Conservation (phyloP, 2,888 invertebrate species). For the Nineta flava region DNA sequence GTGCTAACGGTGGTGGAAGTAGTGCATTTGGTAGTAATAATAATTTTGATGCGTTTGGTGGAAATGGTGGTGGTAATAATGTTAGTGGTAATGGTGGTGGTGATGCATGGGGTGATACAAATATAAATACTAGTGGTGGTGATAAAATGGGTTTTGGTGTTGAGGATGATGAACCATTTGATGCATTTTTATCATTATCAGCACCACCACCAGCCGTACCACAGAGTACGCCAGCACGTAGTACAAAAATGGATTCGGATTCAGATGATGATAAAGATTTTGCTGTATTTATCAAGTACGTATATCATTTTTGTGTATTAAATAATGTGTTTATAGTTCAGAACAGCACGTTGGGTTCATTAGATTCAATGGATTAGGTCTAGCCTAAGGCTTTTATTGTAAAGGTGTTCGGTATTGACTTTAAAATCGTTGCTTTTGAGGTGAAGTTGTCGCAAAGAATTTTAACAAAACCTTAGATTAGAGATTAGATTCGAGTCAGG, state of each 20-base stretch:
- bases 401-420: too few species aligned
- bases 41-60: constrained; percentile 36
- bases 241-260: constrained; percentile 50
- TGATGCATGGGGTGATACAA: constrained; percentile 10
- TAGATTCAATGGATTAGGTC: too few species aligned
- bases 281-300: constrained; percentile 61
- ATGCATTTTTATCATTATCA: constrained; percentile 64
- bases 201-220: constrained; percentile 49
- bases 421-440: too few species aligned
- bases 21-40: constrained; percentile 21
- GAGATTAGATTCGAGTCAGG: too few species aligned
- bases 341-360: neutral
- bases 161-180: constrained; percentile 52
- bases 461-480: too few species aligned
- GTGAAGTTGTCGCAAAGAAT: too few species aligned
- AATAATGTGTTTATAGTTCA: too few species aligned
- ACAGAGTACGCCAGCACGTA: constrained; percentile 45
- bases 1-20: too few species aligned
- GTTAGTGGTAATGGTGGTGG: constrained; percentile 19
- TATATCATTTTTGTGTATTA: neutral
- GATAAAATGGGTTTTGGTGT: constrained; percentile 24
- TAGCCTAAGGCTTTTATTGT: too few species aligned
- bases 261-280: constrained; percentile 67
- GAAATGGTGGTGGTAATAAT: constrained; percentile 17
- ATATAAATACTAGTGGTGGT: constrained; percentile 16